A percentile compares a stretch with the other conserved stretches of the same genome.
Evolutionary conservation across 2,888 invertebrate genomes (phyloP).

Genomic region (Caenorhabditis afra): DNA sequence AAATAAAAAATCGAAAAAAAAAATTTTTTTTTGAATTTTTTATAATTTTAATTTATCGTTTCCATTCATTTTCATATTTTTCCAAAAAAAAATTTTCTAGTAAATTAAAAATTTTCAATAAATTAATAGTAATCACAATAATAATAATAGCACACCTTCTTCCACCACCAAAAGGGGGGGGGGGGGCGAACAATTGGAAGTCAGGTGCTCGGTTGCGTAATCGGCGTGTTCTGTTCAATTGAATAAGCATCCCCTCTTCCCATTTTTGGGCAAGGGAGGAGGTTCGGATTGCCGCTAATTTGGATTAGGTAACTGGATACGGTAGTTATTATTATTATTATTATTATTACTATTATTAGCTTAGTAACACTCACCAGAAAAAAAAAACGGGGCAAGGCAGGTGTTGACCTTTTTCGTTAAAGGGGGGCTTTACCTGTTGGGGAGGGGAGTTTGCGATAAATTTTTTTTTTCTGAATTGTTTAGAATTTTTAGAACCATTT

Average conservation of each 20-base stretch:
- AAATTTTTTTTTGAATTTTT: not conserved
- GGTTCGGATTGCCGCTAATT: slow-evolving; percentile 50
- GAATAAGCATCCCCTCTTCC: no score
- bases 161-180: no score
- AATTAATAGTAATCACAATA: no score
- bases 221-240: not conserved
- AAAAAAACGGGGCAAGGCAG: no score
- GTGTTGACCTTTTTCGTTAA: no score
- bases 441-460: not conserved
- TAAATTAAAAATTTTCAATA: not conserved
- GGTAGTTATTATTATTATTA: slow-evolving; percentile 15
- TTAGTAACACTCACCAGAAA: not conserved
- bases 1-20: not conserved
- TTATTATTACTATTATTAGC: not conserved
- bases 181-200: not conserved
- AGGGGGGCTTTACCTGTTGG: no score
- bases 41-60: not conserved
- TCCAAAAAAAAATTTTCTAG: not conserved
- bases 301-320: slow-evolving; percentile 36
- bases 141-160: no score
- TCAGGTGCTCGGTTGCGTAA: slow-evolving; percentile 1
- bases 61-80: not conserved
- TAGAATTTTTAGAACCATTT: no score
- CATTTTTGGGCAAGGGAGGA: no score
- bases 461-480: no score